Conservation (phyloP, 2,797 vertebrate species). For the Schizothorax lantsangensis region DNA sequence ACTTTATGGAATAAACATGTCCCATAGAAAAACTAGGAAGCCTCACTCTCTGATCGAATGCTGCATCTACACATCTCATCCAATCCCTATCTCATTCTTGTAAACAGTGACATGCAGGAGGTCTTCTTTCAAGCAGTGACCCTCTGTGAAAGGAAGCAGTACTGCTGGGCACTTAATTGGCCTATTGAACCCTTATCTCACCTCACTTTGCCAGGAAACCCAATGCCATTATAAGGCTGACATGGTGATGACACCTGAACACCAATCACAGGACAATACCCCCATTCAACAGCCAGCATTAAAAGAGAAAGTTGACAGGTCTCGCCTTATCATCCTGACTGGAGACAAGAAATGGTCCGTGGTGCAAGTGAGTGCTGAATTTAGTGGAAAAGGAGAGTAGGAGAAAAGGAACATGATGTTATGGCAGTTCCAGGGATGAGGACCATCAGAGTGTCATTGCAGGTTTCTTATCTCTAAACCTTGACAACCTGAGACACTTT, state of each 20-base stretch:
- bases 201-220: slow-evolving; percentile 31
- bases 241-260: slow-evolving; percentile 56
- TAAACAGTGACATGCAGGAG: slow-evolving; percentile 23
- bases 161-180: slow-evolving; percentile 52
- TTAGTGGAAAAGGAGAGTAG: slow-evolving; percentile 37
- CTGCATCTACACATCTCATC: not conserved
- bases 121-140: slow-evolving; percentile 40
- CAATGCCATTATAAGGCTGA: slow-evolving; percentile 55
- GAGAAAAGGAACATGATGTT: slow-evolving; percentile 47
- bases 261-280: slow-evolving; percentile 50
- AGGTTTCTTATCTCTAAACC: slow-evolving; percentile 45
- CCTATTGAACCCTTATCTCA: slow-evolving; percentile 58
- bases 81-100: slow-evolving; percentile 19
- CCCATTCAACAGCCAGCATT: slow-evolving; percentile 40
- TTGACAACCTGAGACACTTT: slow-evolving; percentile 40
- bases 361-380: slow-evolving; percentile 46
- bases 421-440: slow-evolving; percentile 46
- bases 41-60: not conserved
- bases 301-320: slow-evolving; percentile 45
- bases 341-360: slow-evolving; percentile 30
- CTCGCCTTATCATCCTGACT: slow-evolving; percentile 48
- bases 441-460: slow-evolving; percentile 39
- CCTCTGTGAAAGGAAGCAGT: slow-evolving; percentile 47
- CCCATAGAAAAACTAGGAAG: not conserved
- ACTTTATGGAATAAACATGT: not conserved